Evolutionary conservation across 2,888 invertebrate genomes (phyloP).

Genomic region (Ashinkailepas kermadecensis): DNA sequence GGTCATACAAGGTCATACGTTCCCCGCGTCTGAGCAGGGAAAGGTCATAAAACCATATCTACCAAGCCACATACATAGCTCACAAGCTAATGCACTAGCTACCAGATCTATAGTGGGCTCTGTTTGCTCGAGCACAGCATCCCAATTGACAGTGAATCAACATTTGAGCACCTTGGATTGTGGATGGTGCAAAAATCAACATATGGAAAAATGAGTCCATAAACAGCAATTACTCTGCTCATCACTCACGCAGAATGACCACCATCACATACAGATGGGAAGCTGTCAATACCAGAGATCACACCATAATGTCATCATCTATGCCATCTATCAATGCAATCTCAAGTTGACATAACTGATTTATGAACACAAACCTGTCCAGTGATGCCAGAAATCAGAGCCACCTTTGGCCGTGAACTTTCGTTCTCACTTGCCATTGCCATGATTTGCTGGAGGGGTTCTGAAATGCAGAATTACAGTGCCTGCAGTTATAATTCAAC

Average conservation of each 20-base stretch:
- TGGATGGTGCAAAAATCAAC: background rate
- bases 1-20: too few relatives aligned
- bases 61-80: too few relatives aligned
- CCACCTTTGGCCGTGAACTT: conserved; percentile 52
- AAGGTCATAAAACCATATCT: too few relatives aligned
- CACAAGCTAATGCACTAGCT: too few relatives aligned
- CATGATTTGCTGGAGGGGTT: background rate
- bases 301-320: background rate
- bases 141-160: too few relatives aligned
- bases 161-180: too few relatives aligned
- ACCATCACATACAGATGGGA: background rate
- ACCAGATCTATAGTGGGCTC: too few relatives aligned
- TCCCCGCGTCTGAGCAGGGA: too few relatives aligned
- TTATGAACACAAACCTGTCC: conserved; percentile 68
- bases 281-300: background rate
- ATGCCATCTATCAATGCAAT: background rate
- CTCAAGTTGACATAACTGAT: conserved; percentile 9
- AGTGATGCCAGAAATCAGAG: conserved; percentile 92
- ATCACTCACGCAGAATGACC: too few relatives aligned
- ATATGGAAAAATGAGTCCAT: background rate
- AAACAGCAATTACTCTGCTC: background rate
- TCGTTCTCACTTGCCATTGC: background rate
- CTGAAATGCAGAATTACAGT: too few relatives aligned
- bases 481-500: too few relatives aligned
- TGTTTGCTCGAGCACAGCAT: too few relatives aligned